Percentiles rank a stretch among this genome's conserved stretches.
Evolutionary conservation across 1,140 invertebrate genomes (phyloP).

Genomic region (Delia radicum): DNA sequence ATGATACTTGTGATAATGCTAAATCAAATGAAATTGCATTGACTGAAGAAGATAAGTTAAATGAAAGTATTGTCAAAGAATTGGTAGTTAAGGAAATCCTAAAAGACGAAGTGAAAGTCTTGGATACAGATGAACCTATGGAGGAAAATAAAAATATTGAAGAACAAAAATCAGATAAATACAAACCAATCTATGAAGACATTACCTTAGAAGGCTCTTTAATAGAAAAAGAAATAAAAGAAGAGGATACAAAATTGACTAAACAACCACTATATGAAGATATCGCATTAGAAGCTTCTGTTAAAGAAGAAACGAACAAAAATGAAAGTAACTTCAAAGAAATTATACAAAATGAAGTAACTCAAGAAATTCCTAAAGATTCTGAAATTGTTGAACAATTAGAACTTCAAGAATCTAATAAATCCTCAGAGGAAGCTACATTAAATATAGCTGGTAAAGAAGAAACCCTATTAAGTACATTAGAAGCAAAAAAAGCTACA

Average conservation of each 20-base stretch:
- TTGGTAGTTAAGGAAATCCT: not conserved
- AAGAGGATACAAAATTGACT: not conserved
- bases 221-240: not conserved
- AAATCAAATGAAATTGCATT: not conserved
- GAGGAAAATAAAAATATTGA: not conserved
- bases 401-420: not conserved
- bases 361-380: not conserved
- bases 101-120: not conserved
- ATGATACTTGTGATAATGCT: not conserved
- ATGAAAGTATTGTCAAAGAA: not conserved
- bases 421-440: not conserved
- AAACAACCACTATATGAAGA: not conserved
- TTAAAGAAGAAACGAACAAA: not conserved
- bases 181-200: constrained; percentile 10
- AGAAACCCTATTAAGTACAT: not conserved
- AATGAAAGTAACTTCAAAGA: no score
- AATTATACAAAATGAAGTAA: not conserved
- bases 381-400: not conserved
- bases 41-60: not conserved
- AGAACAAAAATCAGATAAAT: not conserved
- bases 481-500: not conserved
- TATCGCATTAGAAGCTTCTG: not conserved
- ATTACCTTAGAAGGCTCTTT: constrained; percentile 7
- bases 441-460: not conserved
- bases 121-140: not conserved